phyloP scores from a whole-genome alignment of 2,797 vertebrate genomes.

The Meriones psammophilus region DNA sequence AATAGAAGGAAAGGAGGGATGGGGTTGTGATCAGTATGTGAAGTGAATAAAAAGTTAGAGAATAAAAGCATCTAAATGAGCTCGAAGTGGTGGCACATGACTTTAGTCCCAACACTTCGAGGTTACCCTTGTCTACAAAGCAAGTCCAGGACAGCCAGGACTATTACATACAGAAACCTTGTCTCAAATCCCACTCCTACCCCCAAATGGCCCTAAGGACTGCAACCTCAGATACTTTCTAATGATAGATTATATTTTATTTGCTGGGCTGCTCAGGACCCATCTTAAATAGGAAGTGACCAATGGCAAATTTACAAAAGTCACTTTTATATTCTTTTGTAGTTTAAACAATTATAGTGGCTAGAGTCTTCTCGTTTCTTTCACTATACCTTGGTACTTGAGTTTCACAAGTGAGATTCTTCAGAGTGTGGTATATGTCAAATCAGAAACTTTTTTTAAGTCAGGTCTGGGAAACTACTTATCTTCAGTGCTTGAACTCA shows the following conservation, averaged over 20 bases:
- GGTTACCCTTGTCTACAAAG: no score
- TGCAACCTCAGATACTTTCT: neutral
- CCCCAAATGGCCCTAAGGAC: neutral
- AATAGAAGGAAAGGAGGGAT: no score
- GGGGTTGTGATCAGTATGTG: no score
- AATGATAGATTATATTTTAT: neutral
- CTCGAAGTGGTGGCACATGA: no score
- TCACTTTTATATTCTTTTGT: neutral
- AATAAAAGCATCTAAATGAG: no score
- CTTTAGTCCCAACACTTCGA: no score
- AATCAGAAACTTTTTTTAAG: conserved; percentile 48
- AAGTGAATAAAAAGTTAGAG: no score
- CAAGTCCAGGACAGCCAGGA: no score
- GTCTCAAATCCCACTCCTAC: no score
- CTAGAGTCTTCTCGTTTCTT: conserved; percentile 20
- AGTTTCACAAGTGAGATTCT: conserved; percentile 14
- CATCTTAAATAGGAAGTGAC: neutral
- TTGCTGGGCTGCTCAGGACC: neutral
- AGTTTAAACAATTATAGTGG: conserved; percentile 42
- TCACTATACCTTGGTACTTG: neutral
- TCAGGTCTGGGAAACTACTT: neutral
- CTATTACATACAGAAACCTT: no score
- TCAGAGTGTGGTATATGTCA: neutral
- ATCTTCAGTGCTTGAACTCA: neutral
- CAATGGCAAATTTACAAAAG: conserved; percentile 2